A percentile compares a stretch with the other conserved stretches of the same genome.
These are phyloP conservation scores for Antechinus stuartii DNA, from an alignment of 2,113 vertebrate species.

Conservation along the genomic window DNA sequence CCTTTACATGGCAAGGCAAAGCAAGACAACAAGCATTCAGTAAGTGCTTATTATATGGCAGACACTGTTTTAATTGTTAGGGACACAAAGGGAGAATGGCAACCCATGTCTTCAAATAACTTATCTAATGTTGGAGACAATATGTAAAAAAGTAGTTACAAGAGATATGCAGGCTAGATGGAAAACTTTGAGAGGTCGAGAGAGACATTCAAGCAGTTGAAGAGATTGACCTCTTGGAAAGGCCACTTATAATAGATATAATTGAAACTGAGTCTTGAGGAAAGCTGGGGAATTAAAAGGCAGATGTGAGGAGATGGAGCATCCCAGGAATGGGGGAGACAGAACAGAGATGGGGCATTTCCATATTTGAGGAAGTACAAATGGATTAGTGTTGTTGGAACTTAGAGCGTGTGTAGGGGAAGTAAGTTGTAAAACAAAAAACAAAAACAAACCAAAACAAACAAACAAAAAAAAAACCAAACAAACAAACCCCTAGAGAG, in stretches of 20 bases:
- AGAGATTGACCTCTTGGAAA: not conserved
- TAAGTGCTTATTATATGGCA: not conserved
- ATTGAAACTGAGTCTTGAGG: not conserved
- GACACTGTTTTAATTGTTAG: not conserved
- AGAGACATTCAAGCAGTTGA: not conserved
- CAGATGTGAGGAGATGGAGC: not conserved
- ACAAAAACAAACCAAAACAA: too few relatives aligned
- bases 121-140: not conserved
- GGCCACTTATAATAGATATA: not conserved
- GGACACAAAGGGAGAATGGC: not conserved
- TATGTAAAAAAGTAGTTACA: not conserved
- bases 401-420: not conserved
- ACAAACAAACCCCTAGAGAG: not conserved
- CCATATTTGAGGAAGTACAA: not conserved
- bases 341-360: not conserved
- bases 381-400: not conserved
- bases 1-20: not conserved
- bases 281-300: not conserved
- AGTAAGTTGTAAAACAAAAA: not conserved
- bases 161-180: not conserved
- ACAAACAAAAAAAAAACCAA: too few relatives aligned
- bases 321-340: not conserved
- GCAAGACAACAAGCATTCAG: not conserved
- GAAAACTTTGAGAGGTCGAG: not conserved
- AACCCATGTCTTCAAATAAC: not conserved